These are phyloP conservation scores for Pelobates fuscus DNA, from an alignment of 2,113 vertebrate genomes.

Conservation along the genomic window DNA sequence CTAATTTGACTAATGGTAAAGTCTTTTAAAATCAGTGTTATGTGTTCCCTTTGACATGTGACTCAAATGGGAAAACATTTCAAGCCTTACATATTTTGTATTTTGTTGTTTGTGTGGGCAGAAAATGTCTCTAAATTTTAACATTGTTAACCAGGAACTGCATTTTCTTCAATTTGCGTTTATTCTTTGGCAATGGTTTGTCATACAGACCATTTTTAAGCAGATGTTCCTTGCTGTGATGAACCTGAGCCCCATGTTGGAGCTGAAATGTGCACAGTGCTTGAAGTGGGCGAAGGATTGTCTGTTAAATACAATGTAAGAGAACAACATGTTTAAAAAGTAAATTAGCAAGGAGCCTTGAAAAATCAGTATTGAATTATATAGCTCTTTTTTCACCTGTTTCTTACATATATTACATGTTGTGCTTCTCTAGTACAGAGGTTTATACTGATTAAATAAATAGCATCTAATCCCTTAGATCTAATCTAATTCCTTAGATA, in stretches of 20 bases:
- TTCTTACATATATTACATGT: too few species aligned
- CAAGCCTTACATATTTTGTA: too few species aligned
- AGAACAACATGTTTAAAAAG: conserved; percentile 5
- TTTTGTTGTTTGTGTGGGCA: too few species aligned
- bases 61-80: too few species aligned
- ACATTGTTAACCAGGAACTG: conserved; percentile 87
- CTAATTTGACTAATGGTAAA: too few species aligned
- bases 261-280: conserved; percentile 96
- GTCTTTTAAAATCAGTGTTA: too few species aligned
- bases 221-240: conserved; percentile 95
- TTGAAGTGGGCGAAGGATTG: conserved; percentile 85
- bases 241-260: conserved; percentile 91
- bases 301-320: conserved; percentile 64
- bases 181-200: conserved; percentile 96
- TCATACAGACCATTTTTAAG: conserved; percentile 89
- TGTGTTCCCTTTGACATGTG: too few species aligned
- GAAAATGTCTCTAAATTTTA: conserved; percentile 81
- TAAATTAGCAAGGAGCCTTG: not conserved
- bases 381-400: too few species aligned
- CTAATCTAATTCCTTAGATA: not conserved
- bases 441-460: not conserved
- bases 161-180: conserved; percentile 95
- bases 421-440: too few species aligned
- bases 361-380: too few species aligned
- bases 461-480: too few species aligned